Conservation (phyloP, 1,140 invertebrate genomes). For the Dendrolimus kikuchii region DNA sequence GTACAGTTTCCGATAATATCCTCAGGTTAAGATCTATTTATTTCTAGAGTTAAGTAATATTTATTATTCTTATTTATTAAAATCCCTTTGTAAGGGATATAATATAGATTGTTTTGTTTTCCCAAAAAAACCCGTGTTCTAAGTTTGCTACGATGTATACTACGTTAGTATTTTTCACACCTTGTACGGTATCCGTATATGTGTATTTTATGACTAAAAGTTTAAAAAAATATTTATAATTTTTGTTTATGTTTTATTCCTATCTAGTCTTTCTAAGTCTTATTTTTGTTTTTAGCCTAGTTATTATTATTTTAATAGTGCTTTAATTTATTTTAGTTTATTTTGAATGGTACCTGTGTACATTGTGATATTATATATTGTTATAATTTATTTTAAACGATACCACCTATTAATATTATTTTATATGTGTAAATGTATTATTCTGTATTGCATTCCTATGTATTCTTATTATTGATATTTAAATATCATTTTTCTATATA, state of each 20-base stretch:
- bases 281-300: constrained; percentile 29
- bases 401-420: too few relatives aligned
- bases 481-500: neutral
- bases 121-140: constrained; percentile 44
- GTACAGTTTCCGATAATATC: neutral
- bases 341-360: constrained; percentile 4
- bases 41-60: constrained; percentile 52
- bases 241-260: constrained; percentile 29
- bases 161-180: constrained; percentile 61
- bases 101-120: constrained; percentile 52
- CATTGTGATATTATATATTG: too few relatives aligned
- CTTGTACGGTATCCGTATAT: constrained; percentile 69
- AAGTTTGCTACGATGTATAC: constrained; percentile 62
- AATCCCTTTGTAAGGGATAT: constrained; percentile 47
- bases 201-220: constrained; percentile 57
- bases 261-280: constrained; percentile 45
- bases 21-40: constrained; percentile 32
- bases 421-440: too few relatives aligned
- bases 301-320: constrained; percentile 20
- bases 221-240: constrained; percentile 23
- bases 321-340: constrained; percentile 12
- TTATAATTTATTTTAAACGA: too few relatives aligned
- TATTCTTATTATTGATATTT: constrained; percentile 8
- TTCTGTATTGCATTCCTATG: constrained; percentile 2
- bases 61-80: constrained; percentile 48